Evolutionary conservation across 2,113 vertebrate genomes (phyloP).

Genomic region (Perognathus longimembris): DNA sequence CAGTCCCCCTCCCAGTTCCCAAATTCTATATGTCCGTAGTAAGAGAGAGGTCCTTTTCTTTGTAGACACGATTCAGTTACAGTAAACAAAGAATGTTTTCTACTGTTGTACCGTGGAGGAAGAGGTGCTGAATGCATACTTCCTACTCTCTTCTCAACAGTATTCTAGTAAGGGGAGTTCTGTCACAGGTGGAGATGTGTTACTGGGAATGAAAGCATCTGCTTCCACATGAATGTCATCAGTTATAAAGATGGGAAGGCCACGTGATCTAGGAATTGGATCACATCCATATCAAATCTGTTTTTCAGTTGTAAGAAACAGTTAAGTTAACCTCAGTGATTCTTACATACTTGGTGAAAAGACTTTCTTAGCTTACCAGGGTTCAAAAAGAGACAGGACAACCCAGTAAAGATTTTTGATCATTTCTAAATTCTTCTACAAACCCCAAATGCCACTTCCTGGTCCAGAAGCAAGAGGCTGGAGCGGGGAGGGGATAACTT

Average conservation of each 20-base stretch:
- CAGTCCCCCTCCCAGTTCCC: background rate
- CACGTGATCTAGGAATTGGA: conserved; percentile 51
- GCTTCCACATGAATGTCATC: conserved; percentile 71
- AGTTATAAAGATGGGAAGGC: conserved; percentile 62
- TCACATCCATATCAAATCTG: conserved; percentile 58
- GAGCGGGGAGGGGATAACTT: conserved; percentile 54
- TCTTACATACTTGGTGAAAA: conserved; percentile 21
- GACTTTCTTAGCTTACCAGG: conserved; percentile 39
- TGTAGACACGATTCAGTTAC: conserved; percentile 2
- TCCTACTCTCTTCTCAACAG: conserved; percentile 40
- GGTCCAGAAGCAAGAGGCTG: conserved; percentile 72
- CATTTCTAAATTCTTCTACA: conserved; percentile 55
- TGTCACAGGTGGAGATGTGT: conserved; percentile 73
- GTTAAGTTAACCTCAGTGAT: conserved; percentile 47
- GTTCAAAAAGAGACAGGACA: conserved; percentile 32
- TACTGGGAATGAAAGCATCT: conserved; percentile 75
- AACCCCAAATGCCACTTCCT: conserved; percentile 62
- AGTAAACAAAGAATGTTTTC: conserved; percentile 60
- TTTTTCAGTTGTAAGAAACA: conserved; percentile 65
- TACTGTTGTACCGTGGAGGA: background rate
- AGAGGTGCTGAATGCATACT: background rate
- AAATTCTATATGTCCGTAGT: background rate
- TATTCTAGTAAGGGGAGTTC: conserved; percentile 54
- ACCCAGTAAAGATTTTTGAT: background rate
- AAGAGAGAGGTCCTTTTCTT: background rate